Evolutionary conservation across 2,888 invertebrate genomes (phyloP).

Genomic region (Xiphydria camelus): DNA sequence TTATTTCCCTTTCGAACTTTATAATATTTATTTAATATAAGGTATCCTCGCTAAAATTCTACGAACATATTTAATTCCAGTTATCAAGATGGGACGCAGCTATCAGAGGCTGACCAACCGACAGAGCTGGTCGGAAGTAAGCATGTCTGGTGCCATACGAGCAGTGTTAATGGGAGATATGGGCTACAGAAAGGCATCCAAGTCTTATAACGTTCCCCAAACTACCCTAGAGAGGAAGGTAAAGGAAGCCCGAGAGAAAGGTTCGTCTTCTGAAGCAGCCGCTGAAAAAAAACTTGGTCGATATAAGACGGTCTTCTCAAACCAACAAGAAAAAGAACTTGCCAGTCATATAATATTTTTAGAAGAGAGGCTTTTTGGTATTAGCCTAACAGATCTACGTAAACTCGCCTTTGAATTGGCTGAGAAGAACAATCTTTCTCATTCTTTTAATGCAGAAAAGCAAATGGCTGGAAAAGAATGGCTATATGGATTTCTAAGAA

Average conservation of each 20-base stretch:
- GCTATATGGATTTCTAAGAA: conserved; percentile 28
- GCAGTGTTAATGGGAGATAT: conserved; percentile 17
- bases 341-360: conserved; percentile 8
- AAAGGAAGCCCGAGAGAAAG: conserved; percentile 11
- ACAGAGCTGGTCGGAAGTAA: conserved; percentile 18
- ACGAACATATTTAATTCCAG: no score
- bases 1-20: no score
- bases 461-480: conserved; percentile 39
- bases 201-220: no score
- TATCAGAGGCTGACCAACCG: conserved; percentile 18
- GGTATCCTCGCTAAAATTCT: no score
- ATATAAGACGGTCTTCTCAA: conserved; percentile 7
- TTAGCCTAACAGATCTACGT: conserved; percentile 26
- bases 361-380: conserved; percentile 25
- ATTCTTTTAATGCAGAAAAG: conserved; percentile 36
- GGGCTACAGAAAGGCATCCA: no score
- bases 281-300: conserved; percentile 7
- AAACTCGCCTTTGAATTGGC: conserved; percentile 31
- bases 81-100: conserved; percentile 12
- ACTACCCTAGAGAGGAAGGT: conserved; percentile 22
- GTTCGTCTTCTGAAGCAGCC: conserved; percentile 6
- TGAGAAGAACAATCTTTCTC: conserved; percentile 29
- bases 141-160: conserved; percentile 22
- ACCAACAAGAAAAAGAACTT: conserved; percentile 22
- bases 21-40: no score